These are phyloP conservation scores for Porites australiensis DNA, from an alignment of 64 coral and sea anemone genomes.

Conservation along the genomic window DNA sequence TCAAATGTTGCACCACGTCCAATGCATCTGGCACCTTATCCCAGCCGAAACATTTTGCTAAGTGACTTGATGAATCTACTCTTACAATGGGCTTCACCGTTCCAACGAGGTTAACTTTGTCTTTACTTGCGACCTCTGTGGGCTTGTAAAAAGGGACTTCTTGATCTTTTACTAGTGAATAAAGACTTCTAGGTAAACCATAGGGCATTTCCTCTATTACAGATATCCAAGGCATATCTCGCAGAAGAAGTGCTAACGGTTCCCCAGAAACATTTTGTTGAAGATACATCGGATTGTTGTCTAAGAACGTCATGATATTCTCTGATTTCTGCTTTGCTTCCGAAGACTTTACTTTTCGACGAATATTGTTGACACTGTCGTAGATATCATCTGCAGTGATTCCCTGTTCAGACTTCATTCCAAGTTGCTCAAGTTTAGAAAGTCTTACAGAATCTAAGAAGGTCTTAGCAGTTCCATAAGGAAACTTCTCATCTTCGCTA, in stretches of 20 bases:
- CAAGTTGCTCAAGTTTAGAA: conserved; percentile 46
- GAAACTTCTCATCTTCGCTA: too few relatives aligned
- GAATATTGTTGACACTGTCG: conserved; percentile 29
- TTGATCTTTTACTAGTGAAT: neutral
- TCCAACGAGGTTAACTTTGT: conserved; percentile 63
- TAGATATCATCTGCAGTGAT: conserved; percentile 62
- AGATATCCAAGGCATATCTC: conserved; percentile 58
- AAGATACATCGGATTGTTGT: neutral
- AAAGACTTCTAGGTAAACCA: conserved; percentile 61
- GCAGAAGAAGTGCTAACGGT: conserved; percentile 7
- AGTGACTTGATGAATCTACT: neutral
- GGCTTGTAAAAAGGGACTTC: neutral
- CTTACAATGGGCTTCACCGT: conserved; percentile 51
- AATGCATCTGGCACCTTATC: conserved; percentile 24
- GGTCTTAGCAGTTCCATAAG: too few relatives aligned
- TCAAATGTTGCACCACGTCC: conserved; percentile 62
- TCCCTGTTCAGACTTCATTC: conserved; percentile 39
- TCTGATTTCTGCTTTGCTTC: too few relatives aligned
- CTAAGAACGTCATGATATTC: too few relatives aligned
- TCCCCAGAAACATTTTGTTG: neutral
- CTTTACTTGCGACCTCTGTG: conserved; percentile 33
- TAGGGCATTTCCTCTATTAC: conserved; percentile 31
- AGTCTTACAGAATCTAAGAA: too few relatives aligned
- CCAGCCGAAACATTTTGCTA: conserved; percentile 75
- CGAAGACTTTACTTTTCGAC: neutral